phyloP scores from a whole-genome alignment of 2,113 vertebrate genomes.

The Bufo bufo region DNA sequence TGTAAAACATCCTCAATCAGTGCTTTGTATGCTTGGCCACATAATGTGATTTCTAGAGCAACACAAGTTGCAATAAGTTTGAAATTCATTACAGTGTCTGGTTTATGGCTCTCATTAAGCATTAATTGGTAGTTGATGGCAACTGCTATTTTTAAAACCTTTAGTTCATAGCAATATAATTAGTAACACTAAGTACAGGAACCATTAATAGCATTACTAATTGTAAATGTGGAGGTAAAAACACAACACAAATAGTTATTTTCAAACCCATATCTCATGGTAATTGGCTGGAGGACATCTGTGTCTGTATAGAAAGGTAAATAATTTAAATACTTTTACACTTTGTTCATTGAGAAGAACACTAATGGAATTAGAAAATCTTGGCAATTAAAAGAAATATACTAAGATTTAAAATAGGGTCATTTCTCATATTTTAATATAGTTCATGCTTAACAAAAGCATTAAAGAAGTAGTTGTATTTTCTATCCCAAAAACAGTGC shows the following conservation, averaged over 20 bases:
- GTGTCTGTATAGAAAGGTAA: constrained; percentile 80
- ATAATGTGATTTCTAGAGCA: constrained; percentile 71
- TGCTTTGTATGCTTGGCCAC: constrained; percentile 61
- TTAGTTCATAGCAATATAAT: constrained; percentile 85
- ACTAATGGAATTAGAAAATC: constrained; percentile 59
- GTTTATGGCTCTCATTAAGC: constrained; percentile 84
- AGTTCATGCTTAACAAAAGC: background rate
- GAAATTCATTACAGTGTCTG: constrained; percentile 83
- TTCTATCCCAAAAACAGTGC: background rate
- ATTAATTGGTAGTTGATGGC: constrained; percentile 87
- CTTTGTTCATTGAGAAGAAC: constrained; percentile 55
- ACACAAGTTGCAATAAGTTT: constrained; percentile 76
- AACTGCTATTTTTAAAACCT: constrained; percentile 85
- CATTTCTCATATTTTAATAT: constrained; percentile 32
- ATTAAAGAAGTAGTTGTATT: background rate
- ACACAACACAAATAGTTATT: constrained; percentile 79
- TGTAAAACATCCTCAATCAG: constrained; percentile 62
- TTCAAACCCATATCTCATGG: constrained; percentile 79
- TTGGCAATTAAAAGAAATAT: constrained; percentile 53
- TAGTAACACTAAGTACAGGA: constrained; percentile 87
- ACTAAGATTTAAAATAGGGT: constrained; percentile 58
- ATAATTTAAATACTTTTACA: constrained; percentile 75
- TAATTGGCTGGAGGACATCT: constrained; percentile 79
- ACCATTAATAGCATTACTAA: constrained; percentile 86
- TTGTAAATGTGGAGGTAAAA: constrained; percentile 83